Evolutionary conservation across 2,113 vertebrate genomes (phyloP).

Genomic region (Carlito syrichta): DNA sequence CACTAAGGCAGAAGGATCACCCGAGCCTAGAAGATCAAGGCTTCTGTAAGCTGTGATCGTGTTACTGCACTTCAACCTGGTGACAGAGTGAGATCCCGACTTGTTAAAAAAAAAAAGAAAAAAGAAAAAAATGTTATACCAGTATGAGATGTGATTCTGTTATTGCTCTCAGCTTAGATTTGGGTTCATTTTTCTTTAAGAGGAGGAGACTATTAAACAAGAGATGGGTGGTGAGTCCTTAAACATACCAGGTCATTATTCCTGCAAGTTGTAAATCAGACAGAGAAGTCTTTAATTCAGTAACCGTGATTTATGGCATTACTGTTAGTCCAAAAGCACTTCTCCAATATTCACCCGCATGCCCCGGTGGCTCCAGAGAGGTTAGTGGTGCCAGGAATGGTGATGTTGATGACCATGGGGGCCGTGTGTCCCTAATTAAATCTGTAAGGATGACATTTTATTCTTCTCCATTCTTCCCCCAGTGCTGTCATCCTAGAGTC

Average conservation of each 20-base stretch:
- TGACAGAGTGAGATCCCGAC: no score
- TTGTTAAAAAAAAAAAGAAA: no score
- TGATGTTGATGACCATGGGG: neutral
- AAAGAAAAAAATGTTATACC: neutral
- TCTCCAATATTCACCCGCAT: neutral
- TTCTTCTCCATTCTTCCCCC: neutral
- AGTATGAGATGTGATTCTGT: neutral
- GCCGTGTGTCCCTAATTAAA: slow-evolving; percentile 18
- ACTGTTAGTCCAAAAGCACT: neutral
- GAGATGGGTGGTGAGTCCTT: slow-evolving; percentile 38
- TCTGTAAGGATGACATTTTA: neutral
- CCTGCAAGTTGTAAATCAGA: slow-evolving; percentile 47
- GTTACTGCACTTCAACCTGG: no score
- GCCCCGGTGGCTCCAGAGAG: neutral
- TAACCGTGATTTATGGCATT: slow-evolving; percentile 25
- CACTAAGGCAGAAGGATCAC: no score
- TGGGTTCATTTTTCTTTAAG: slow-evolving; percentile 39
- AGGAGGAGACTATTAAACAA: neutral
- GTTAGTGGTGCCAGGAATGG: slow-evolving; percentile 5
- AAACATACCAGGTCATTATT: slow-evolving; percentile 24
- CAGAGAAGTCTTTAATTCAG: slow-evolving; percentile 34
- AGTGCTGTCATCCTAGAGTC: neutral
- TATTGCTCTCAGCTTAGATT: slow-evolving; percentile 13
- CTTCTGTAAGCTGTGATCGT: no score
- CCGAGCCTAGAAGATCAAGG: no score